Evolutionary conservation across 2,888 invertebrate species (phyloP).

Genomic region (Epistrophe eligans): DNA sequence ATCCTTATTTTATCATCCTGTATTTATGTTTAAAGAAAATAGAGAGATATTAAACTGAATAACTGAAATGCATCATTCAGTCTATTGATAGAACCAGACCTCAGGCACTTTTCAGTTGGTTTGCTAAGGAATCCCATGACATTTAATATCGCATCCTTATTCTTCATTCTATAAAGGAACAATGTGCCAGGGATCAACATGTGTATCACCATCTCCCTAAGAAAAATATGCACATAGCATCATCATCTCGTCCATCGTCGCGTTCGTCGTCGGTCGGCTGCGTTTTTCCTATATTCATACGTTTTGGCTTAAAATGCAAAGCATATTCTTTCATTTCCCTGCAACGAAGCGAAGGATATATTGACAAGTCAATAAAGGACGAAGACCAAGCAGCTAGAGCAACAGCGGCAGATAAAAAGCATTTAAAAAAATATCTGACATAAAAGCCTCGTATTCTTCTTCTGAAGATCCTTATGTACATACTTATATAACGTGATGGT

Average conservation of each 20-base stretch:
- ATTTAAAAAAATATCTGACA: constrained; percentile 44
- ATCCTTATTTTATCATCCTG: constrained; percentile 13
- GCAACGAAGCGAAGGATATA: constrained; percentile 44
- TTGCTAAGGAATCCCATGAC: constrained; percentile 49
- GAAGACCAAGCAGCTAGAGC: constrained; percentile 23
- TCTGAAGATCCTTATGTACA: not conserved
- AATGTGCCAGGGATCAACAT: constrained; percentile 54
- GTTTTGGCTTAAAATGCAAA: constrained; percentile 48
- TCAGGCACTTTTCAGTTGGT: constrained; percentile 59
- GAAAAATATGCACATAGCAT: constrained; percentile 41
- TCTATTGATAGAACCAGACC: constrained; percentile 13
- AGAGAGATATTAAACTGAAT: constrained; percentile 60
- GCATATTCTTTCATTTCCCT: constrained; percentile 26
- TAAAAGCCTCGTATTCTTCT: constrained; percentile 25
- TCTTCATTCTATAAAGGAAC: constrained; percentile 13
- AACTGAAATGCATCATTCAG: constrained; percentile 47
- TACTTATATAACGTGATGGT: too few species aligned
- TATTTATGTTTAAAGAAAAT: constrained; percentile 32
- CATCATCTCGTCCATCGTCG: not conserved
- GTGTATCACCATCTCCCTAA: constrained; percentile 44
- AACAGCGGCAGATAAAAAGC: constrained; percentile 40
- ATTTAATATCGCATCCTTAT: constrained; percentile 34
- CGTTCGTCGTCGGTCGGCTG: not conserved
- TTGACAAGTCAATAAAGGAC: constrained; percentile 62
- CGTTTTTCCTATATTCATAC: not conserved